phyloP scores from a whole-genome alignment of 2,888 invertebrate species.

The Plusia festucae region DNA sequence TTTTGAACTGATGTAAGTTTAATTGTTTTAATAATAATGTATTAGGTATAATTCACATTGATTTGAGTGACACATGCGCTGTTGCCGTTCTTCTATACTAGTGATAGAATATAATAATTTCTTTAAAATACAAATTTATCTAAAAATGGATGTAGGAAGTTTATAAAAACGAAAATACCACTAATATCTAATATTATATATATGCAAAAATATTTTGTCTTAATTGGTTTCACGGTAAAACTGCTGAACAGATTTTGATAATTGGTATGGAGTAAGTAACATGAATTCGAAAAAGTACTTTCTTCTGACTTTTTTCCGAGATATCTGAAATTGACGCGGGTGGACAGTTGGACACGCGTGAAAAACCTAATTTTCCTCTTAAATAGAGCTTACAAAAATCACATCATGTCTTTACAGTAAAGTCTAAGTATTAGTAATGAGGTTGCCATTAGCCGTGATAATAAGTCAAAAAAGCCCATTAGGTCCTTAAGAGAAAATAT shows the following conservation, averaged over 20 bases:
- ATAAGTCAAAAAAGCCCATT: not conserved
- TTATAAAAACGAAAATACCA: not conserved
- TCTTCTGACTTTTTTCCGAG: too few relatives aligned
- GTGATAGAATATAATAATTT: slow-evolving; percentile 3
- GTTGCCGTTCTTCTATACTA: slow-evolving; percentile 37
- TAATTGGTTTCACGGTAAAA: too few relatives aligned
- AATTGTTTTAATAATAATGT: slow-evolving; percentile 23
- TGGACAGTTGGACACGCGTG: too few relatives aligned
- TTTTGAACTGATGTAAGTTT: slow-evolving; percentile 15
- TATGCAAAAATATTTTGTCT: too few relatives aligned
- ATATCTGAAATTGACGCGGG: too few relatives aligned
- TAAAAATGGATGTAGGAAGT: not conserved
- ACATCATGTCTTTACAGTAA: not conserved
- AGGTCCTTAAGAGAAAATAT: slow-evolving; percentile 42
- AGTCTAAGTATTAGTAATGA: not conserved
- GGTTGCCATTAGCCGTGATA: not conserved
- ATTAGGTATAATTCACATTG: slow-evolving; percentile 9
- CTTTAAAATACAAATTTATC: not conserved
- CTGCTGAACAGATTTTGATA: too few relatives aligned
- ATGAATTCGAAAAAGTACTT: too few relatives aligned
- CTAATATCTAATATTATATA: too few relatives aligned
- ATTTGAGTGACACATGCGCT: slow-evolving; percentile 27
- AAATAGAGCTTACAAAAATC: not conserved
- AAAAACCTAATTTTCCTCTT: too few relatives aligned
- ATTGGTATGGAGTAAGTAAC: too few relatives aligned